Percentiles rank a stretch among this genome's conserved stretches.
phyloP scores from a whole-genome alignment of 1,140 invertebrate genomes.

The Drosophila leontia region DNA sequence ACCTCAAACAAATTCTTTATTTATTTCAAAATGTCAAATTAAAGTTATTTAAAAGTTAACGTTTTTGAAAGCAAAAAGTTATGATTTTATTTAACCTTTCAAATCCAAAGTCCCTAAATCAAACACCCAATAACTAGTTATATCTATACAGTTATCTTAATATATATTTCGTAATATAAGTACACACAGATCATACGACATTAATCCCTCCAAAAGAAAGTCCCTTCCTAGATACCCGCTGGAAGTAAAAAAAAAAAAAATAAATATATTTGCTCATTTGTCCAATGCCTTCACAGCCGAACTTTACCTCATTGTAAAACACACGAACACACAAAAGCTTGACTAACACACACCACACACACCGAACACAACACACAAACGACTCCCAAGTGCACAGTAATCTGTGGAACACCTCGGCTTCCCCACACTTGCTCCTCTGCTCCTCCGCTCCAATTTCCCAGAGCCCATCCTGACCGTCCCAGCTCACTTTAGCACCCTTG shows the following conservation, averaged over 20 bases:
- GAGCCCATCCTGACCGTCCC: not conserved
- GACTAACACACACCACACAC: conserved; percentile 30
- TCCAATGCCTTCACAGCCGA: conserved; percentile 76
- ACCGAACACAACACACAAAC: conserved; percentile 64
- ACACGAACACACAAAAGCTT: conserved; percentile 63
- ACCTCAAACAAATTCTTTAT: not conserved
- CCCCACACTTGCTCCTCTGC: not conserved
- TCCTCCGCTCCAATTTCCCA: conserved; percentile 21
- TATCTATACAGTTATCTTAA: conserved; percentile 50
- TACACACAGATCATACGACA: conserved; percentile 59
- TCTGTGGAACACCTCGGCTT: conserved; percentile 42
- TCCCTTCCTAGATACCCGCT: conserved; percentile 10
- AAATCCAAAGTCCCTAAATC: not conserved
- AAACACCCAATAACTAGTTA: conserved; percentile 6
- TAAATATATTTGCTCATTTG: conserved; percentile 64
- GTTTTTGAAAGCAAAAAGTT: not conserved
- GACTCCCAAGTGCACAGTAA: conserved; percentile 75
- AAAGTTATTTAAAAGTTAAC: not conserved
- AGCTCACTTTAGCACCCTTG: conserved; percentile 18
- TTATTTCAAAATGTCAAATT: not conserved
- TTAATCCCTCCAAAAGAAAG: conserved; percentile 7
- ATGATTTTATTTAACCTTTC: conserved; percentile 5
- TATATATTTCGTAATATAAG: conserved; percentile 65
- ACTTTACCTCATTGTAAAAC: conserved; percentile 83
- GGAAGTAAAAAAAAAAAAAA: conserved; percentile 30